Conservation (phyloP, 2,888 invertebrate species). For the Tortrix viridana region DNA sequence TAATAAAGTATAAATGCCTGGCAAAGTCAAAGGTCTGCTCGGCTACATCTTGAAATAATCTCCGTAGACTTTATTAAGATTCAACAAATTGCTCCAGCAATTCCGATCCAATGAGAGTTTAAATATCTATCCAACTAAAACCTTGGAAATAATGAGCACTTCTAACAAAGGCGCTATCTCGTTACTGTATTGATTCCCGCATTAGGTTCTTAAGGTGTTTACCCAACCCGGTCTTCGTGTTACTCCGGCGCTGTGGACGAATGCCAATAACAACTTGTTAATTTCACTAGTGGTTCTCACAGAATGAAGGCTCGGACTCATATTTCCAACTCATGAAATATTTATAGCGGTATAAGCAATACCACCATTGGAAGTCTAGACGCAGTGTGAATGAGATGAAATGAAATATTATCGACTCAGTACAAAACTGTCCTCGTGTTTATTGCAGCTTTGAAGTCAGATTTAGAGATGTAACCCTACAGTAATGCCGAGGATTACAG, state of each 20-base stretch:
- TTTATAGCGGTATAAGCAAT: slow-evolving; percentile 72
- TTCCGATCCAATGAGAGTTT: slow-evolving; percentile 12
- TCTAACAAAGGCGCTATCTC: slow-evolving; percentile 19
- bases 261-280: slow-evolving; percentile 78
- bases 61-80: neutral
- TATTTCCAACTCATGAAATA: slow-evolving; percentile 78
- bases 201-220: slow-evolving; percentile 44
- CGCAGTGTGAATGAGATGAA: slow-evolving; percentile 72
- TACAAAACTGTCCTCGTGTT: slow-evolving; percentile 56
- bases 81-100: slow-evolving; percentile 2
- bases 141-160: slow-evolving; percentile 28
- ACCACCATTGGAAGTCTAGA: slow-evolving; percentile 71
- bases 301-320: slow-evolving; percentile 68
- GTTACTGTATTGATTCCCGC: slow-evolving; percentile 40
- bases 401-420: slow-evolving; percentile 64
- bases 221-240: slow-evolving; percentile 46
- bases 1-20: neutral
- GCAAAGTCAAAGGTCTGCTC: neutral
- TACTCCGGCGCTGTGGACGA: slow-evolving; percentile 64
- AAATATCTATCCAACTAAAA: slow-evolving; percentile 16
- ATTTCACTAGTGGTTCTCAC: slow-evolving; percentile 69
- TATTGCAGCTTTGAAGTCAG: slow-evolving; percentile 50
- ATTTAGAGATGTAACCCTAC: slow-evolving; percentile 34
- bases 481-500: slow-evolving; percentile 33
- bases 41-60: neutral